These are phyloP conservation scores for Cosmopolites sordidus DNA, from an alignment of 2,888 invertebrate genomes.

Conservation along the genomic window DNA sequence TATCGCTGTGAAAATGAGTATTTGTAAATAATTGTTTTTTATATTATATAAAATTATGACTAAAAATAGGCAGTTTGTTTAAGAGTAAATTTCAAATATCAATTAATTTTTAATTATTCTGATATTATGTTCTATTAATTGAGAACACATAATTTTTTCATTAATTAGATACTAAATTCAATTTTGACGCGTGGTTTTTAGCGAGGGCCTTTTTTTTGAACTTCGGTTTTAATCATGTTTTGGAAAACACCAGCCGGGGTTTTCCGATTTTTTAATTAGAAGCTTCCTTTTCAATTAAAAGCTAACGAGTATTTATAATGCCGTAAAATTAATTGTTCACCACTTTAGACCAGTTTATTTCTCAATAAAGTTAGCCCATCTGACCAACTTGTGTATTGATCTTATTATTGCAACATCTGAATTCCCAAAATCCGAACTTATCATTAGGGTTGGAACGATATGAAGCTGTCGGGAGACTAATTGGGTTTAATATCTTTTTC, in stretches of 20 bases:
- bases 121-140: too few relatives aligned
- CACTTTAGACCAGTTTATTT: slow-evolving; percentile 1
- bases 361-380: slow-evolving; percentile 11
- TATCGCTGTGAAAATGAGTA: too few relatives aligned
- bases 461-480: slow-evolving; percentile 10
- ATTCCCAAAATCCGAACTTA: slow-evolving; percentile 19
- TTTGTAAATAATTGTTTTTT: too few relatives aligned
- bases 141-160: too few relatives aligned
- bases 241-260: background rate
- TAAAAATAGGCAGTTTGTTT: too few relatives aligned
- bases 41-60: too few relatives aligned
- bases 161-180: too few relatives aligned
- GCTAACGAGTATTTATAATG: background rate
- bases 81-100: too few relatives aligned
- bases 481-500: slow-evolving; percentile 19
- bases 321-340: background rate
- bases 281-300: background rate
- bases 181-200: too few relatives aligned
- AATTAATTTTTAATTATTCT: too few relatives aligned
- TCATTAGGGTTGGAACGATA: slow-evolving; percentile 18
- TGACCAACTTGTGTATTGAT: slow-evolving; percentile 17
- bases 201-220: too few relatives aligned
- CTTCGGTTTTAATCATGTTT: too few relatives aligned
- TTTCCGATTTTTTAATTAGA: background rate
- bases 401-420: slow-evolving; percentile 14